Evolutionary conservation across 2,797 vertebrate genomes (phyloP).

Genomic region (Calcarius lapponicus): DNA sequence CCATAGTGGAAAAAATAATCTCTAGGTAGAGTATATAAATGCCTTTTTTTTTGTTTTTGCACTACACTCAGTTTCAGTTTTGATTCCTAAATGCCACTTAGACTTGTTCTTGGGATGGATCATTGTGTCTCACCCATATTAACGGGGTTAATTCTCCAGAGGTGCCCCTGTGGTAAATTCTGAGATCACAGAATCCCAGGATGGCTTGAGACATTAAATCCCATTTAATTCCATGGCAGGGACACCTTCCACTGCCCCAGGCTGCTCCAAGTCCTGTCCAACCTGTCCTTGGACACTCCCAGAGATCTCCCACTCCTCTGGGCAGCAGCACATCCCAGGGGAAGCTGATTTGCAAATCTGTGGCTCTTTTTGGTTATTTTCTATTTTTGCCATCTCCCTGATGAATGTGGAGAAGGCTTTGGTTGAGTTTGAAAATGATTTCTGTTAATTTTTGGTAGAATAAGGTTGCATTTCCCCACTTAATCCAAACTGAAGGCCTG

Average conservation of each 20-base stretch:
- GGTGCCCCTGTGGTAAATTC: background rate
- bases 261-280: background rate
- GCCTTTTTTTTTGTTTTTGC: conserved; percentile 5
- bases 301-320: background rate
- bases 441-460: background rate
- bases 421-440: background rate
- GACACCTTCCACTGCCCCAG: background rate
- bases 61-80: conserved; percentile 14
- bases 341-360: background rate
- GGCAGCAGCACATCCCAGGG: background rate
- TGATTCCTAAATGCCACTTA: background rate
- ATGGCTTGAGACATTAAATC: background rate
- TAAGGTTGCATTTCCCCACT: background rate
- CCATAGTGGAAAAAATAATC: conserved; percentile 18
- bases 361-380: background rate
- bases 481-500: background rate
- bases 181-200: background rate
- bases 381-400: background rate
- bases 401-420: background rate
- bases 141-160: background rate
- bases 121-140: background rate
- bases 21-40: conserved; percentile 32
- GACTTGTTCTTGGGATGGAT: background rate
- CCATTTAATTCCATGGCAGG: background rate
- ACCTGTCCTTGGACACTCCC: rapidly evolving